Conservation (phyloP, 2,113 vertebrate species). For the Tenebrosternarchus preto region DNA sequence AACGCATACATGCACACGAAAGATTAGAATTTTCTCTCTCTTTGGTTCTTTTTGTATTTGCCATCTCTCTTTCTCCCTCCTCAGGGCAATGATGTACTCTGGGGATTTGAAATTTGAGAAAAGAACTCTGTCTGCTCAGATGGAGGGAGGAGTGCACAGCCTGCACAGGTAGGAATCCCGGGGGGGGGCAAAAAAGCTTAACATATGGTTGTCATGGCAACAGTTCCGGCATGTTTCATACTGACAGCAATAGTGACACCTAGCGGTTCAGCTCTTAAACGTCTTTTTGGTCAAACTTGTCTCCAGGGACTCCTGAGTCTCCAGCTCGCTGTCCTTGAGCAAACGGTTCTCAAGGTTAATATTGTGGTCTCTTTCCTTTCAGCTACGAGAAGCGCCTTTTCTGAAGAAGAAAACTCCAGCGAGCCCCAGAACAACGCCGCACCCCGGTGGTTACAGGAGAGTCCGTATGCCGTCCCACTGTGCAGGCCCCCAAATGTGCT, state of each 20-base stretch:
- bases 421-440: too few relatives aligned
- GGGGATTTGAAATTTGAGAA: constrained; percentile 98
- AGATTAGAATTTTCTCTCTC: too few relatives aligned
- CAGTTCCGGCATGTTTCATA: too few relatives aligned
- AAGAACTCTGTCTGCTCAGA: constrained; percentile 89
- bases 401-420: constrained; percentile 69
- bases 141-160: constrained; percentile 94
- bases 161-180: constrained; percentile 83
- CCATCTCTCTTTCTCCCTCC: neutral
- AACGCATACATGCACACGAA: neutral
- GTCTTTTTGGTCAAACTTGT: neutral
- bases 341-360: too few relatives aligned
- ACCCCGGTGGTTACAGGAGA: too few relatives aligned
- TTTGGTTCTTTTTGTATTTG: too few relatives aligned
- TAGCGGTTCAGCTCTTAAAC: too few relatives aligned
- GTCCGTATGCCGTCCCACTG: neutral
- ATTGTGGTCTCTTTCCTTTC: constrained; percentile 44
- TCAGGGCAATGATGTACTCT: constrained; percentile 96
- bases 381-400: constrained; percentile 97
- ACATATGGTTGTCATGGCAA: too few relatives aligned
- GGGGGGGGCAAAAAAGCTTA: too few relatives aligned
- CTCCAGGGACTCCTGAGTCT: too few relatives aligned
- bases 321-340: too few relatives aligned
- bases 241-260: too few relatives aligned
- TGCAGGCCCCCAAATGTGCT: constrained; percentile 1